Conservation (phyloP, 2,797 vertebrate species). For the Lacerta agilis region DNA sequence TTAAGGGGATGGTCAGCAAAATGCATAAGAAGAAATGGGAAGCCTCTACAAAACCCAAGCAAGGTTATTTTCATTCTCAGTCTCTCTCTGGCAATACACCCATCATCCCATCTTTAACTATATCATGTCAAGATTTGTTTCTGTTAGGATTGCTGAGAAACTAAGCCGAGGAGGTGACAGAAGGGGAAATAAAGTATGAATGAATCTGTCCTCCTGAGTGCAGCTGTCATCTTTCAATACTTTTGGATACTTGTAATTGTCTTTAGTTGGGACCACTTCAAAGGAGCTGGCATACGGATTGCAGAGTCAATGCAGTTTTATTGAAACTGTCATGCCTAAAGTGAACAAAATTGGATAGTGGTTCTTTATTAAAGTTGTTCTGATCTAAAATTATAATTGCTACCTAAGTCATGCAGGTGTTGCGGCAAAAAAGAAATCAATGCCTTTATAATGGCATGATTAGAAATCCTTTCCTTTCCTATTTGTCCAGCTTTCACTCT, state of each 20-base stretch:
- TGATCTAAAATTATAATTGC: slow-evolving; percentile 27
- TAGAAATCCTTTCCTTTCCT: background rate
- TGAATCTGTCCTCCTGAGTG: background rate
- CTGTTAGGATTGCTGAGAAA: background rate
- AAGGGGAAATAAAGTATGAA: background rate
- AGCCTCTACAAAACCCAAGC: background rate
- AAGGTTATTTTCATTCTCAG: background rate
- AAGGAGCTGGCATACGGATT: background rate
- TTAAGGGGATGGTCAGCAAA: background rate
- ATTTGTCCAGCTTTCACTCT: slow-evolving; percentile 16
- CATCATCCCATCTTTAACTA: background rate
- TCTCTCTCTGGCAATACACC: background rate
- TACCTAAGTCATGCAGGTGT: background rate
- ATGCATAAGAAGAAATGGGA: background rate
- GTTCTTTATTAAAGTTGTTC: slow-evolving; percentile 4
- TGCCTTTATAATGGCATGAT: slow-evolving; percentile 5
- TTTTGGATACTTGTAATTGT: background rate
- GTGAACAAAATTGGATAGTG: slow-evolving; percentile 1
- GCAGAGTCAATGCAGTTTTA: background rate
- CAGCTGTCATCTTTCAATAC: background rate
- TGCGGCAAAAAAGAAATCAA: background rate
- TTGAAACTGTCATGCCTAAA: background rate
- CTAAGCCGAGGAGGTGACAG: background rate
- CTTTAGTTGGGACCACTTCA: background rate
- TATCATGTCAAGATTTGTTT: background rate